Percentiles rank a stretch among this genome's conserved stretches.
Evolutionary conservation across 2,888 invertebrate genomes (phyloP).

Genomic region (Oegoconia quadripuncta): DNA sequence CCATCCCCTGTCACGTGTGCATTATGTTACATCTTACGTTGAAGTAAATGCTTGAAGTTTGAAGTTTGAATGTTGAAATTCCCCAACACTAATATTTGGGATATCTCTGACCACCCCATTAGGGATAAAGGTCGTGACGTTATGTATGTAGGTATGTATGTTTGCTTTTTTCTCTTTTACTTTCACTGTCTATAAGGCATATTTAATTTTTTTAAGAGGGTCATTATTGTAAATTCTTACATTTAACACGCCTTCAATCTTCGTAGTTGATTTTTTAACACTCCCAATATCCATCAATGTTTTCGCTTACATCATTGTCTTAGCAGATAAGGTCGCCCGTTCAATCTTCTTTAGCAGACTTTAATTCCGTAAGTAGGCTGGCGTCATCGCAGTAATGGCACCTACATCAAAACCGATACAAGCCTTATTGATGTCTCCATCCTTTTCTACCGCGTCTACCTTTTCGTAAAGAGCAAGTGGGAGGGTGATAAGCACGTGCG

Average conservation of each 20-base stretch:
- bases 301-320: slow-evolving; percentile 75
- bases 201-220: background rate
- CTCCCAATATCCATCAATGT: slow-evolving; percentile 56
- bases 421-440: slow-evolving; percentile 37
- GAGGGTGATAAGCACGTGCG: slow-evolving; percentile 44
- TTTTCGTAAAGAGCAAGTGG: slow-evolving; percentile 24
- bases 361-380: slow-evolving; percentile 74
- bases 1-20: no score
- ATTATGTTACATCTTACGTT: no score
- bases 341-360: slow-evolving; percentile 73
- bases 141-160: no score
- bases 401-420: slow-evolving; percentile 44
- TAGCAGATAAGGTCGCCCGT: slow-evolving; percentile 58
- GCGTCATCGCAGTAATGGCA: slow-evolving; percentile 30
- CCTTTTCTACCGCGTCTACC: slow-evolving; percentile 29
- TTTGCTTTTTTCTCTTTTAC: background rate
- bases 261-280: slow-evolving; percentile 27
- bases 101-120: no score
- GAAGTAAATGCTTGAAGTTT: no score
- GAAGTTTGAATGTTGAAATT: no score
- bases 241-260: background rate
- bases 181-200: background rate
- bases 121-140: no score
- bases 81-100: no score
- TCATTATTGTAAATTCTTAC: background rate